phyloP scores from a whole-genome alignment of 1,140 invertebrate genomes.

The Microplitis demolitor region DNA sequence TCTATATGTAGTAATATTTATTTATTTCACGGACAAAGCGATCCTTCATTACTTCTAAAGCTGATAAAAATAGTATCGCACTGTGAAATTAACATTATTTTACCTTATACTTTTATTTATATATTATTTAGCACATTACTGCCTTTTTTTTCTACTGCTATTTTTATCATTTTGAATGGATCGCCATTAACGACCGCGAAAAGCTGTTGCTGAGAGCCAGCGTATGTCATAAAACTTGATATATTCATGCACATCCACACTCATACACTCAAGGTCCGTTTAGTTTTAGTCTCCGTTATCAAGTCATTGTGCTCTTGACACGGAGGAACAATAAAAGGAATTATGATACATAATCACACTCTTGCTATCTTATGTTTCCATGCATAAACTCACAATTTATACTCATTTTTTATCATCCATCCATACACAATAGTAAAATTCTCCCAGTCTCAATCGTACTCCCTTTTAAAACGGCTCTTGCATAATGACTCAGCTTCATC shows the following conservation, averaged over 20 bases:
- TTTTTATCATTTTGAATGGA: not conserved
- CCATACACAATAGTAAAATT: not conserved
- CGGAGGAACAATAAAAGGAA: conserved; percentile 12
- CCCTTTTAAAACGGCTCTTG: too few relatives aligned
- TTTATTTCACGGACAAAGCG: not conserved
- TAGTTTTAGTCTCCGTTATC: not conserved
- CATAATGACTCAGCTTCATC: too few relatives aligned
- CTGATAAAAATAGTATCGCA: conserved; percentile 21
- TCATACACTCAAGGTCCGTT: not conserved
- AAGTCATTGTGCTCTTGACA: conserved; percentile 15
- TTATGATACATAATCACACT: not conserved
- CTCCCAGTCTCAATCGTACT: too few relatives aligned
- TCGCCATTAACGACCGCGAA: not conserved
- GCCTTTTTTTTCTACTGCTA: not conserved
- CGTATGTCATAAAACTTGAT: not conserved
- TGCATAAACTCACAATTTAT: not conserved
- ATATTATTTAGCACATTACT: not conserved
- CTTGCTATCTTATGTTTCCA: too few relatives aligned
- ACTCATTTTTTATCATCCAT: not conserved
- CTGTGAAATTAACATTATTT: conserved; percentile 3
- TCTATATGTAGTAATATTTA: conserved; percentile 3
- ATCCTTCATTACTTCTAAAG: conserved; percentile 14
- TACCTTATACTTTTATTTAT: not conserved
- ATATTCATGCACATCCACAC: not conserved
- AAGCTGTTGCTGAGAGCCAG: conserved; percentile 3